Evolutionary conservation across 35 echinoderm and acorn worm genomes (phyloP).

Genomic region (Lytechinus variegatus): DNA sequence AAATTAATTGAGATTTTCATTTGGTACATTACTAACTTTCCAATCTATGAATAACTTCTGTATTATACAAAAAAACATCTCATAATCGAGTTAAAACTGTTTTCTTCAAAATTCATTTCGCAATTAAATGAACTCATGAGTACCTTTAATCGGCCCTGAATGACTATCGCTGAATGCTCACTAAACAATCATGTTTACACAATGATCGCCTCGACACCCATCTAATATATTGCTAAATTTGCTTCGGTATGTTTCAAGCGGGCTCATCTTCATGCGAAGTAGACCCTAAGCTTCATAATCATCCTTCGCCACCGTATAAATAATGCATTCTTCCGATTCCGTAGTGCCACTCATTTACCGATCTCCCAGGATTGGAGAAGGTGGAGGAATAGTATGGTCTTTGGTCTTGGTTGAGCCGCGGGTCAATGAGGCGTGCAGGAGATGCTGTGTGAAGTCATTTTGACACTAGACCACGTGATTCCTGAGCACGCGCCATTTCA

Average conservation of each 20-base stretch:
- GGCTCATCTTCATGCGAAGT: background rate
- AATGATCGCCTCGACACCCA: background rate
- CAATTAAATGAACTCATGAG: background rate
- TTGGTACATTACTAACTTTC: too few species aligned
- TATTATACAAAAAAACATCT: background rate
- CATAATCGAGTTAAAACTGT: background rate
- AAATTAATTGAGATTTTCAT: too few species aligned
- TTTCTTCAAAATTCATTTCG: background rate
- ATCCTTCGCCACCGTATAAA: background rate
- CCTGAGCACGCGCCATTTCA: background rate
- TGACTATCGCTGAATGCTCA: background rate
- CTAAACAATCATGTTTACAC: background rate
- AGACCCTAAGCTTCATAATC: background rate
- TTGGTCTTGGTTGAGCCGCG: background rate
- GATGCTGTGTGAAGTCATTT: slow-evolving; percentile 10
- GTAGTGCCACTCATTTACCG: background rate
- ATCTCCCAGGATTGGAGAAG: background rate
- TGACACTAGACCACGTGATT: background rate
- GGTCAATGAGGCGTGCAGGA: background rate
- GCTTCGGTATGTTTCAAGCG: background rate
- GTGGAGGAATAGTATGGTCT: background rate
- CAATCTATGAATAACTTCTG: too few species aligned
- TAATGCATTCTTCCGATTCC: background rate
- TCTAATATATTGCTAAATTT: background rate
- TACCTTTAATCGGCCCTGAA: background rate